A percentile compares a stretch with the other conserved stretches of the same genome.
Evolutionary conservation across 2,888 invertebrate species (phyloP).

Genomic region (Pyrrhosoma nymphula): DNA sequence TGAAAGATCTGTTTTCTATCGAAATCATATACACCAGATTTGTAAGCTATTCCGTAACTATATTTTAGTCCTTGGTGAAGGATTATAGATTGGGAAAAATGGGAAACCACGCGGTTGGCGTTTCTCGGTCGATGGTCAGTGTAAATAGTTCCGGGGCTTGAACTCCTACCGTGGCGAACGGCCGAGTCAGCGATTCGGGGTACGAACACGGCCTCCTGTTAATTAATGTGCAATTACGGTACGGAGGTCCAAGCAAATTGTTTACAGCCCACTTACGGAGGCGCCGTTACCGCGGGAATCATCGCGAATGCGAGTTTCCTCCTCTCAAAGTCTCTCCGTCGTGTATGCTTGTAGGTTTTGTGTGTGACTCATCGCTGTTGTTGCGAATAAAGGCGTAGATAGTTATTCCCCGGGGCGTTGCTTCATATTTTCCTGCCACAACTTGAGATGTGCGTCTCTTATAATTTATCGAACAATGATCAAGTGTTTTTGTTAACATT

Average conservation of each 20-base stretch:
- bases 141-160: constrained; percentile 12
- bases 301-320: not conserved
- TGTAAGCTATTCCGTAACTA: not conserved
- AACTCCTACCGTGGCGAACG: not conserved
- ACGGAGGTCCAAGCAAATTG: constrained; percentile 3
- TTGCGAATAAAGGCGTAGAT: not conserved
- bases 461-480: no score
- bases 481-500: no score
- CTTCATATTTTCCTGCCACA: not conserved
- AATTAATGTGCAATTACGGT: constrained; percentile 18
- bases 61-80: not conserved
- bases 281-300: not conserved
- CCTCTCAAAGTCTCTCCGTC: not conserved
- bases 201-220: not conserved
- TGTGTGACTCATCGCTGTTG: not conserved
- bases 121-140: constrained; percentile 11
- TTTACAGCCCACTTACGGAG: constrained; percentile 4
- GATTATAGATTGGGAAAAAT: not conserved
- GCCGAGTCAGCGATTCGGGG: constrained; percentile 1
- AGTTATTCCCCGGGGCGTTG: not conserved
- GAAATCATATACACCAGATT: not conserved
- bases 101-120: not conserved
- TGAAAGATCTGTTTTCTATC: not conserved
- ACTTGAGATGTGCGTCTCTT: not conserved
- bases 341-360: not conserved